Evolutionary conservation across 2,113 vertebrate species (phyloP), one percentile per base, ranked within the genome.

Genomic region (Ceyx cyanopectus): DNA sequence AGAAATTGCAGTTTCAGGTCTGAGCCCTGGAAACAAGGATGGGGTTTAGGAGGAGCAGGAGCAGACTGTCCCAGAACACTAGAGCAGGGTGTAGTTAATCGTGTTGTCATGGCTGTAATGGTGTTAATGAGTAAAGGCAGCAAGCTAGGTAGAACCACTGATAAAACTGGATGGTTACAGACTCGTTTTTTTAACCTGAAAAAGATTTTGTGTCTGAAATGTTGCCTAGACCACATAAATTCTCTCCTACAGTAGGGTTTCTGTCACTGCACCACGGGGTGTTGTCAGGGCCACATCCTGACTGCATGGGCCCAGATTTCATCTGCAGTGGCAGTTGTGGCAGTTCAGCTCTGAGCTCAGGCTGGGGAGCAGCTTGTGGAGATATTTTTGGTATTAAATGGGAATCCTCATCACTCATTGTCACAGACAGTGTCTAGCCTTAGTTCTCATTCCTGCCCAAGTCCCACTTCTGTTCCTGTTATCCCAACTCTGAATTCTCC

Each of bases 341-440:
- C 43, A 20, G 74, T 65, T 73, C 37, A 57, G 51, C 1, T 1
- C 24, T 70, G 70, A 91, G 37, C 46, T 90, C 45, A 22, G 20
- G 29, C 43, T 57, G 10, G 43, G 18, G 21, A 2, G 29, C n/a
- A 57, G 22, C 57, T 70, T 54, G 16, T 58, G 26, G 45, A 81
- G 66, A 45, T 89, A 34, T 94, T 82, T 89, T 72, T 92, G 23
- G 26, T 73, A 7, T 85, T 81, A 77, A 27, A 19, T 45, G 74
- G 85, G 78, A 94, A 81, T 89, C 90, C 60, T 90, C 69, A 13
- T 90, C 77, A 85, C 13, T 91, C 85, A 60, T 73, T 72, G 54
- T 78, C 66, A 54, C 60, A 62, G 46, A 32, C 1, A 1, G 48
- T 91, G 68, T 78, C 62, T 61, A 34, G 12, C 32, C 32, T 91